Evolutionary conservation across 2,113 vertebrate species (phyloP).

Genomic region (Zosterops pallidus): DNA sequence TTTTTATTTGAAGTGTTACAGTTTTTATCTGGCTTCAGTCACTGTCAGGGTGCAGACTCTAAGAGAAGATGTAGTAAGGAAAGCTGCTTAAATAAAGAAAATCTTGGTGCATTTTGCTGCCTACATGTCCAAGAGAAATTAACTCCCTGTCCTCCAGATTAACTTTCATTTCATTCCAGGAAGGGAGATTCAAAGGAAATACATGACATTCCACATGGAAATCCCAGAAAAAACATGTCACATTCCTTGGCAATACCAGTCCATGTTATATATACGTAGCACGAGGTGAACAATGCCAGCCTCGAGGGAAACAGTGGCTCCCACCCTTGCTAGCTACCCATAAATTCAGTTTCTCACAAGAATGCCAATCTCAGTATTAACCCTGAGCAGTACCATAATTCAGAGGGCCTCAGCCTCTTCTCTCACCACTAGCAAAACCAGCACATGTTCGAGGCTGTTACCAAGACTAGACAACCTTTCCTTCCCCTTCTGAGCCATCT

Average conservation of each 20-base stretch:
- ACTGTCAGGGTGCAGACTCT: not conserved
- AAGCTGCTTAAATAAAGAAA: not conserved
- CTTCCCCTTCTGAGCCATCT: not conserved
- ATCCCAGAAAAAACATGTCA: not conserved
- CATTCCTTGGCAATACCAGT: constrained; percentile 29
- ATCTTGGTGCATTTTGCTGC: not conserved
- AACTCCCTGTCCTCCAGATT: not conserved
- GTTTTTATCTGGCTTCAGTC: not conserved
- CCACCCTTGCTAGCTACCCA: not conserved
- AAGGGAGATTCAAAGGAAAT: constrained; percentile 48
- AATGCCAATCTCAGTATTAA: fast-evolving
- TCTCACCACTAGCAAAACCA: not conserved
- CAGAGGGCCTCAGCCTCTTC: not conserved
- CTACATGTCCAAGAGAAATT: not conserved
- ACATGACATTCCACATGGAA: constrained; percentile 52
- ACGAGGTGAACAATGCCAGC: not conserved
- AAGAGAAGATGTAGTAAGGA: not conserved
- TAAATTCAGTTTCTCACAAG: not conserved
- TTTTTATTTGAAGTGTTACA: not conserved
- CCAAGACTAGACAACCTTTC: not conserved
- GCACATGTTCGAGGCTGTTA: not conserved
- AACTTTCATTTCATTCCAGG: not conserved
- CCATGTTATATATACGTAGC: not conserved
- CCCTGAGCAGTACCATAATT: not conserved
- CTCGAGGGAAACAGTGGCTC: not conserved